These are phyloP conservation scores for Reticulitermes speratus DNA, from an alignment of 1,140 invertebrate species.

Conservation along the genomic window DNA sequence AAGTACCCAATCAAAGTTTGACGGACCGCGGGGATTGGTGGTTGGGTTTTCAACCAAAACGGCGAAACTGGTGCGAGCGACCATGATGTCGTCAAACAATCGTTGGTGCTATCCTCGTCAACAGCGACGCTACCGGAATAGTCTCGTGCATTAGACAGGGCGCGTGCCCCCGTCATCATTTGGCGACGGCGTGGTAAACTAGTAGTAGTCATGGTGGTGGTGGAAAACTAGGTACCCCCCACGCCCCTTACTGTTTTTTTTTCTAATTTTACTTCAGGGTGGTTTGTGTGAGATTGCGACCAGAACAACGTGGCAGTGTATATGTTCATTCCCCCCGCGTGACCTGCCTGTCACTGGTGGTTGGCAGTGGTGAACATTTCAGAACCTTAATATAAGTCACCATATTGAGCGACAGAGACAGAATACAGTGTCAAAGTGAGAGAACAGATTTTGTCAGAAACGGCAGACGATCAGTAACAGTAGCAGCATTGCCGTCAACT, in stretches of 20 bases:
- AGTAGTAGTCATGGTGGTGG: not conserved
- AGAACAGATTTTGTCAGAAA: not conserved
- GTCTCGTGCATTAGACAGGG: constrained; percentile 5
- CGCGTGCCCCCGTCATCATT: not conserved
- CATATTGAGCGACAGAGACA: not conserved
- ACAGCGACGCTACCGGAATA: not conserved
- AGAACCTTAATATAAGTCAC: not conserved
- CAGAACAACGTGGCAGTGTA: not conserved
- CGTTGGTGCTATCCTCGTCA: not conserved
- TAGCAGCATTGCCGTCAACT: not conserved
- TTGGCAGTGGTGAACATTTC: constrained; percentile 1
- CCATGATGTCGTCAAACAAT: constrained; percentile 12
- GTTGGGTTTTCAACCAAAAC: constrained; percentile 15
- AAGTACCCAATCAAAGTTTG: constrained; percentile 18
- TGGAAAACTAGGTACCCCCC: not conserved
- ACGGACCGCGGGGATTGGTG: constrained; percentile 14
- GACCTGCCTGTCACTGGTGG: not conserved
- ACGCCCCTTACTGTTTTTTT: not conserved
- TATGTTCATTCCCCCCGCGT: not conserved
- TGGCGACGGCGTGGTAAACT: not conserved
- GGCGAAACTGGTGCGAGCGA: not conserved
- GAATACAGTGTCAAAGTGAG: not conserved
- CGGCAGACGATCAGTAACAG: not conserved
- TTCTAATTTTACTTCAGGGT: not conserved
- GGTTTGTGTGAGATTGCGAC: not conserved